phyloP scores from a whole-genome alignment of 2,888 invertebrate species.

The Labia minor region DNA sequence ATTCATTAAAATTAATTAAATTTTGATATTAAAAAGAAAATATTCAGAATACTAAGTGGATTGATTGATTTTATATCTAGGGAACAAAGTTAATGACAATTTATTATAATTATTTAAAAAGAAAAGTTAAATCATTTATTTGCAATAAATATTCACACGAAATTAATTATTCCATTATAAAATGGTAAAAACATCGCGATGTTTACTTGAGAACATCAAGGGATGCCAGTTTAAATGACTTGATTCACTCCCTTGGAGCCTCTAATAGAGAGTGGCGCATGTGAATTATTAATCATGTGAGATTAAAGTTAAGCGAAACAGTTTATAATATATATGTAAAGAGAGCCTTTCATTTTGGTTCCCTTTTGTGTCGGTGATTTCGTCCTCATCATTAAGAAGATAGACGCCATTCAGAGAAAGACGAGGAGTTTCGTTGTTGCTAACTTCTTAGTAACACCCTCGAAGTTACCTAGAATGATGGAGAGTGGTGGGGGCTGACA shows the following conservation, averaged over 20 bases:
- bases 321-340: constrained; percentile 2
- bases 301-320: constrained; percentile 7
- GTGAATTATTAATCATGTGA: constrained; percentile 13
- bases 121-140: no score
- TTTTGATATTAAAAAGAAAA: no score
- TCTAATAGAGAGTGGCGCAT: background rate
- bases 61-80: no score
- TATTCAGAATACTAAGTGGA: no score
- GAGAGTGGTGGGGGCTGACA: no score
- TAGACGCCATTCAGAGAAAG: background rate
- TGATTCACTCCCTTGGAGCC: background rate
- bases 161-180: constrained; percentile 13
- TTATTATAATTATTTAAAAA: no score
- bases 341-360: background rate
- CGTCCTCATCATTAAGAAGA: background rate
- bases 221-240: background rate
- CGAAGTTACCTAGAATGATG: no score
- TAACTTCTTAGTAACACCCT: background rate
- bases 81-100: no score
- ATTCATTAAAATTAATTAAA: no score
- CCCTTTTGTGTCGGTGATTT: background rate
- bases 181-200: background rate
- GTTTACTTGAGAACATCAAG: constrained; percentile 13
- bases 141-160: background rate
- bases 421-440: background rate